Percentiles rank a stretch among this genome's conserved stretches.
Conservation (phyloP, 2,113 vertebrate genomes). For the Mixornis gularis region DNA sequence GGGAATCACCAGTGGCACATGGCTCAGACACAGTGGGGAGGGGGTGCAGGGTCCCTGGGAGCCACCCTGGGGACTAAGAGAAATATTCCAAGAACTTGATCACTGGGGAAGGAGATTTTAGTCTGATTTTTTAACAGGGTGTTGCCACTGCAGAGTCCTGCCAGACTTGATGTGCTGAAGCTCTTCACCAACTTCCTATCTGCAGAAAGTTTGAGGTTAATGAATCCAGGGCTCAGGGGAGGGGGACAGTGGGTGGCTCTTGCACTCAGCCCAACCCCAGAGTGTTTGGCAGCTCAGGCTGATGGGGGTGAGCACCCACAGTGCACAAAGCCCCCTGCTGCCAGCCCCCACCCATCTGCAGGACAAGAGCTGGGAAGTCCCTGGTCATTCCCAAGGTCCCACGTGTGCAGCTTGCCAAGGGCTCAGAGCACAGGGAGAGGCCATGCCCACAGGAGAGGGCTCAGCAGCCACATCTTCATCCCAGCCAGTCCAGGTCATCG, state of each 20-base stretch:
- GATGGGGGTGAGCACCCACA: accelerated
- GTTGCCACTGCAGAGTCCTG: neutral
- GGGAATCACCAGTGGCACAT: accelerated
- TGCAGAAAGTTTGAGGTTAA: neutral
- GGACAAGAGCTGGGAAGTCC: neutral
- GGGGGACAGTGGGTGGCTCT: neutral
- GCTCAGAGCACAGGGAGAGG: neutral
- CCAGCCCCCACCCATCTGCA: neutral
- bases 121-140: neutral
- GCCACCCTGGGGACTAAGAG: neutral
- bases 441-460: neutral
- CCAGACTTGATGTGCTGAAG: neutral
- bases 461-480: slow-evolving; percentile 68
- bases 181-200: neutral
- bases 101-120: neutral
- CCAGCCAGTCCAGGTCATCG: slow-evolving; percentile 87
- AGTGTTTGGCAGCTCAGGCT: neutral
- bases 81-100: neutral
- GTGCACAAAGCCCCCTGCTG: neutral
- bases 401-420: accelerated
- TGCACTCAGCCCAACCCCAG: neutral
- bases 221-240: neutral
- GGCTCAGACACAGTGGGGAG: neutral
- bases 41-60: neutral
- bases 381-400: neutral